Percentiles rank a stretch among this genome's conserved stretches.
Evolutionary conservation across 2,113 vertebrate genomes (phyloP).

Genomic region (Cyanoderma ruficeps): DNA sequence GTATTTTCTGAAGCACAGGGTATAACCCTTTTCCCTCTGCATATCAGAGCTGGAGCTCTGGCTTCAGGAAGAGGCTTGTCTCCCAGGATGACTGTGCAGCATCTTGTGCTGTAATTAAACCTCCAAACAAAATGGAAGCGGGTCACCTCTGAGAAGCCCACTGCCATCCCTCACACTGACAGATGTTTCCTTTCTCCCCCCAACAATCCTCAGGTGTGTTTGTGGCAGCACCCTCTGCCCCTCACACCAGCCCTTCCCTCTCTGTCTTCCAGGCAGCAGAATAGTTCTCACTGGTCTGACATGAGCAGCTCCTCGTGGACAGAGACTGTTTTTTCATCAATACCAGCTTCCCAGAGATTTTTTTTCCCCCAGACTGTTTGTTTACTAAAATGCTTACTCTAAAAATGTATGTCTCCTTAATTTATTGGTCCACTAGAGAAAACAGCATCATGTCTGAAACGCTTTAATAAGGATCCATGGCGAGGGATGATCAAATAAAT

Average conservation of each 20-base stretch:
- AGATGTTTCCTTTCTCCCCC: neutral
- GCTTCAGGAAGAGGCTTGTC: neutral
- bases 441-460: neutral
- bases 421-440: slow-evolving; percentile 33
- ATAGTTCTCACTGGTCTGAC: neutral
- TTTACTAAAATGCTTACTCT: slow-evolving; percentile 6
- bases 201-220: neutral
- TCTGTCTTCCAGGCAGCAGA: neutral
- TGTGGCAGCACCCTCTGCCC: neutral
- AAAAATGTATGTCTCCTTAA: neutral
- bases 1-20: neutral
- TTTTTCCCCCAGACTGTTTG: neutral
- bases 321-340: neutral
- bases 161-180: neutral
- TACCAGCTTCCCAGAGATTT: neutral
- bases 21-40: neutral
- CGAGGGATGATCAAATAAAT: neutral
- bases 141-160: neutral
- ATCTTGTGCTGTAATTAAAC: neutral
- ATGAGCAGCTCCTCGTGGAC: neutral
- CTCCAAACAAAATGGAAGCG: neutral
- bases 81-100: neutral
- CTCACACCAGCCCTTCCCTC: neutral
- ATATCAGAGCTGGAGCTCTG: neutral
- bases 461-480: neutral